Base-by-base conservation (phyloP, 2,888 invertebrate species). In the Vanessa cardui region DNA sequence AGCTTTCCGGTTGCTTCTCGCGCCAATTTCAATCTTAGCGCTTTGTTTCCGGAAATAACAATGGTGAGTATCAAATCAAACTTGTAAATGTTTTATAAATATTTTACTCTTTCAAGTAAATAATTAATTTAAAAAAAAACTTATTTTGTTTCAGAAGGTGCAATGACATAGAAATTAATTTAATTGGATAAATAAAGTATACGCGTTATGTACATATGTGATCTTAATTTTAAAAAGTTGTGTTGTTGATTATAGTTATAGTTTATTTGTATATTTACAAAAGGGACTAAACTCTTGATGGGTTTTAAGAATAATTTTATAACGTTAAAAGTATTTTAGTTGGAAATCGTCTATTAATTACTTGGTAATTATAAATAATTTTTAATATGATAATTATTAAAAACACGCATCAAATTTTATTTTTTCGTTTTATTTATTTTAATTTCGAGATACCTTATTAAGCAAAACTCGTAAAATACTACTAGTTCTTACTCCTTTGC, bases 1-100 rank as follows among this genome's bases (percentile, higher is more conserved):
- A 85, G 81, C 64, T 87, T 91, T 67, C 90, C 92, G 8, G 85
- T 82, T 44, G 87, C 91, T 4, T 92, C 92, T 2, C 86, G 92
- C 2, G 96, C 96, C 1, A 97, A 97, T 83, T 97, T 97, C 81
- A 97, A 97, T 86, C 90, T 97, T 52, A 96, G 96, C 78, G 95
- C 97, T 0, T 96, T 97, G 78, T 97, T 97, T 84, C 97, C 97
- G 2, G 97, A 97, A 92, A 97, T 97, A 76, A 96, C 96, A 63
- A 93, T 93, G 93, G 93, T 93, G 76, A 88, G 89, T 80, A 56
- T 18, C 15, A 3, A 18, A 45, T 2, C 31, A 46, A 44, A 20
- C 39, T 16, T 44, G 15, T 18, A 18, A n/a, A 12, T 26, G 26
- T n/a, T 56, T 39, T 47, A 47, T 47, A 39, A 56, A 39, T 18